Evolutionary conservation across 2,113 vertebrate genomes (phyloP).

Genomic region (Bostrychus sinensis): DNA sequence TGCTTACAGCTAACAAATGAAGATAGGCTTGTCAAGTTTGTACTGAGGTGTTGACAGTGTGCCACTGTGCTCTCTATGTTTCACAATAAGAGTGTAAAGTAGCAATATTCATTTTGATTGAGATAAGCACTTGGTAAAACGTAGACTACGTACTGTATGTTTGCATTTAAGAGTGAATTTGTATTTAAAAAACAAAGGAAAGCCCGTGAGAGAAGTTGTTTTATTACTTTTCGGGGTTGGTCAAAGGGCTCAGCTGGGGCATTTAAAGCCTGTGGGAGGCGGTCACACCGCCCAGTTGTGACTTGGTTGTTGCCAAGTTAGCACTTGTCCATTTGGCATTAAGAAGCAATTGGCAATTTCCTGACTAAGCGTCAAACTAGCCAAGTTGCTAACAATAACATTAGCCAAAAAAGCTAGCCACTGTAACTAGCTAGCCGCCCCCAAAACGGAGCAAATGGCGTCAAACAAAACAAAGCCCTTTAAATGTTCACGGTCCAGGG

Average conservation of each 20-base stretch:
- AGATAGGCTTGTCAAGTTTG: too few species aligned
- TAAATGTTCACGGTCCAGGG: background rate
- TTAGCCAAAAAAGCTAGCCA: conserved; percentile 59
- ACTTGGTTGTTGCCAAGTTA: conserved; percentile 10
- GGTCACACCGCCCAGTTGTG: conserved; percentile 4
- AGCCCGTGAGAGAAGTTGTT: background rate
- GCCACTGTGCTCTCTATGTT: too few species aligned
- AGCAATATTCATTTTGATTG: too few species aligned
- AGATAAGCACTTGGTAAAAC: too few species aligned
- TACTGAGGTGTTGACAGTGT: too few species aligned
- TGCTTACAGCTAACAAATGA: too few species aligned
- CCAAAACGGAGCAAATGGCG: conserved; percentile 64
- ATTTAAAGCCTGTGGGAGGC: conserved; percentile 58
- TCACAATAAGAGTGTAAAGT: too few species aligned
- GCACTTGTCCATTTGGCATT: conserved; percentile 43
- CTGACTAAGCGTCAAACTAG: conserved; percentile 17
- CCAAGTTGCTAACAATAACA: conserved; percentile 76
- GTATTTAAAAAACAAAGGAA: background rate
- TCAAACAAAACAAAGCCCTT: conserved; percentile 45
- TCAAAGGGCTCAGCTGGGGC: conserved; percentile 20
- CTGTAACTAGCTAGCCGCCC: conserved; percentile 38
- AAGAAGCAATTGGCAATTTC: background rate
- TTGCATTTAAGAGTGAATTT: too few species aligned
- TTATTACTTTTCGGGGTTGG: conserved; percentile 8
- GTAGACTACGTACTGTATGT: too few species aligned